Base-by-base conservation (phyloP, 2,888 invertebrate genomes). In the Xiphydria camelus region DNA sequence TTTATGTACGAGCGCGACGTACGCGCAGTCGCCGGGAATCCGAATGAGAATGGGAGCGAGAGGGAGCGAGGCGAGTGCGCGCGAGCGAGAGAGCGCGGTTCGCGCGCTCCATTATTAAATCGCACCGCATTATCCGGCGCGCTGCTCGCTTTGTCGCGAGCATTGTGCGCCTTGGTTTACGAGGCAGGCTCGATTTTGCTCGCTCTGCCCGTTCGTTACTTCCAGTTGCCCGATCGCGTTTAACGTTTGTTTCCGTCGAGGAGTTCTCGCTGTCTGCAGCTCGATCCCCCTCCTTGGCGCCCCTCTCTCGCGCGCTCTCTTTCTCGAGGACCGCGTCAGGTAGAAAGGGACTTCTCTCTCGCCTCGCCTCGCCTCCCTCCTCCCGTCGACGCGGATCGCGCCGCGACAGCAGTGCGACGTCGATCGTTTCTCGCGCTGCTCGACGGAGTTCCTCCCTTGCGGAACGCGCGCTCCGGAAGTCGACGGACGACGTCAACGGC, bases 151-250 rank as follows among this genome's bases (percentile, higher is more conserved):
- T 59, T 52, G 61, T 61, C 51, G 53, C 18, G 25, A 41, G 45
- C 56, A 59, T 63, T 66, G 12, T 29, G 54, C 48, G 40, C 48
- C 45, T 49, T 62, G 52, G 53, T 65, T 68, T 68, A 66, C 59
- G 65, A 65, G 63, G 51, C 60, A 66, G 52, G 47, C 60, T 62
- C 56, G 56, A 60, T 59, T 62, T 50, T 42, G 46, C n/a, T 45
- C 45, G 32, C 41, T 32, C 10, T 18, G 36, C 46, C 45, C 57
- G 44, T 55, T 51, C 46, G 65, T 74, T 72, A 73, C 64, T 74
- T 73, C 69, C 73, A 62, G 59, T 43, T 69, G 62, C 62, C 57
- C 63, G 66, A 49, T 44, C 57, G 50, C 62, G 55, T 70, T 70
- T 61, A 60, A 64, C 60, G 58, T 66, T 68, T 68, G 68, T 67